Base-by-base conservation (phyloP, 2,888 invertebrate species). In the Pandemis corylana region DNA sequence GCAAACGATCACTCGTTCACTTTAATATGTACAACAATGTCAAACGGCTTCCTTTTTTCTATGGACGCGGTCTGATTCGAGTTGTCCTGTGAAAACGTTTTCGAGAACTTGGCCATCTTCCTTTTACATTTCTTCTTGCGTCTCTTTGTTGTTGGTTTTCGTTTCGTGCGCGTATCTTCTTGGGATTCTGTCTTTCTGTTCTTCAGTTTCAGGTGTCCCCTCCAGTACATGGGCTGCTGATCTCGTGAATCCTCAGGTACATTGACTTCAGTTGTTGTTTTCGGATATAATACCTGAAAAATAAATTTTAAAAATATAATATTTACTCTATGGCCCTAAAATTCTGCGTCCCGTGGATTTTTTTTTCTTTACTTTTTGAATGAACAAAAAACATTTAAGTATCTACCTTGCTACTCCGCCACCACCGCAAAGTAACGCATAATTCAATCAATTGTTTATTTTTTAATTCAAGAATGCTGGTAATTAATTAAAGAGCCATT, bases 11-110 rank as follows among this genome's bases (percentile, higher is more conserved):
- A 83, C 44, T 88, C 85, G 65, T 82, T 84, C 86, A 89, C 86
- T 85, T 88, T 88, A 79, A 89, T 89, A 76, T 89, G 89, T 72
- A 89, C 87, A 73, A 87, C 84, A 63, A 89, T 89, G 75, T 89
- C 89, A 0, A 88, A 84, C 2, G 88, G 88, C 82, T 36, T 80
- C 59, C 28, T 79, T 5, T 42, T 76, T 72, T 77, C 77, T 9
- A 61, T 67, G 0, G 77, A 77, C 10, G 61, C 68, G 0, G 78
- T 76, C 62, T 74, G 76, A 10, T 56, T 77, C 44, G 72, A 73
- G 20, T 46, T 76, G 36, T 78, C 76, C 36, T 49, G 51, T 2
- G 71, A 61, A 12, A 64, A 56, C 0, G 77, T 75, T 67, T 77
- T 78, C 20, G 75, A 66, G 68, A 76, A 76, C 61, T 68, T 77